A percentile compares a stretch with the other conserved stretches of the same genome.
These are phyloP conservation scores for Rhinella marina DNA, from an alignment of 2,797 vertebrate genomes.

Conservation along the genomic window DNA sequence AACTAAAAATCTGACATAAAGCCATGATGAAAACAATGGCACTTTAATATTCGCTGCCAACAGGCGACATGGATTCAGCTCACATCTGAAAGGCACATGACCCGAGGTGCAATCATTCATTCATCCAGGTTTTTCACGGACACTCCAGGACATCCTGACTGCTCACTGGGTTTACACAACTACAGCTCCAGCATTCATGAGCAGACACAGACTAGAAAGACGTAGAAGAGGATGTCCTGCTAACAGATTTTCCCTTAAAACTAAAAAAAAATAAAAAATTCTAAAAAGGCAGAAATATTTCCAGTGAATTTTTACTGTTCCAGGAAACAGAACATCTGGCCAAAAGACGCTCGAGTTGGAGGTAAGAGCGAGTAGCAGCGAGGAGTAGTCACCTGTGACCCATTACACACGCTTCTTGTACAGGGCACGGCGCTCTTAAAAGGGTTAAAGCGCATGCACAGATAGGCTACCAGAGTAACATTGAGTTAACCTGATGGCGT, in stretches of 20 bases:
- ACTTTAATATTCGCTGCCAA: too few species aligned
- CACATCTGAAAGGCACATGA: not conserved
- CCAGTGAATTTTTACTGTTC: not conserved
- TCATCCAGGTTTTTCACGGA: not conserved
- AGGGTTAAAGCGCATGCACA: not conserved
- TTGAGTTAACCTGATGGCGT: not conserved
- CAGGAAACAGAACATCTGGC: not conserved
- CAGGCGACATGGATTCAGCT: not conserved
- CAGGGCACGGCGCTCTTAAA: not conserved
- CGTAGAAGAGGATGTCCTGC: not conserved
- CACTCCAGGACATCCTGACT: constrained; percentile 25
- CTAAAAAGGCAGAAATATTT: constrained; percentile 1
- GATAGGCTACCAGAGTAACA: not conserved
- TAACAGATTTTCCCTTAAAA: not conserved
- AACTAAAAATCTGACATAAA: too few species aligned
- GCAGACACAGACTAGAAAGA: not conserved
- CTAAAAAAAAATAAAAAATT: not conserved
- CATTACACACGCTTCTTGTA: not conserved
- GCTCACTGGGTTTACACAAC: not conserved
- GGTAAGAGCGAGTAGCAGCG: too few species aligned
- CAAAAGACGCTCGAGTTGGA: not conserved
- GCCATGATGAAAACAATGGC: too few species aligned
- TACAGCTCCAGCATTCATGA: not conserved
- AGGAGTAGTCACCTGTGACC: not conserved
- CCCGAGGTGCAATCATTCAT: not conserved